phyloP scores from a whole-genome alignment of 92 coral and sea anemone species.

The Metridium senile region DNA sequence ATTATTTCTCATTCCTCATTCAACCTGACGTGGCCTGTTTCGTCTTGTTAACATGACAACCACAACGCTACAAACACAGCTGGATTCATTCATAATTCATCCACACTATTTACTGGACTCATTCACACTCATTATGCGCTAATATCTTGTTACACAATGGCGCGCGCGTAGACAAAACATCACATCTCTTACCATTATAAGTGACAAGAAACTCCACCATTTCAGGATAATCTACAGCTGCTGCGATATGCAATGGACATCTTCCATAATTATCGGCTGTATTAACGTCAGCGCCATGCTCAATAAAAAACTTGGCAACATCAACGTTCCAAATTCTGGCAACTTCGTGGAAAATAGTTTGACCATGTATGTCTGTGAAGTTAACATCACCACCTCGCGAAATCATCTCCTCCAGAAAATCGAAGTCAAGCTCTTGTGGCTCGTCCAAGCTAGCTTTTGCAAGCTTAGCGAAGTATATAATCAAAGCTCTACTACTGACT shows the following conservation, averaged over 20 bases:
- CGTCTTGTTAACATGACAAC: too few relatives aligned
- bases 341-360: conserved; percentile 91
- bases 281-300: conserved; percentile 91
- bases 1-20: too few relatives aligned
- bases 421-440: conserved; percentile 85
- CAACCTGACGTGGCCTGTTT: too few relatives aligned
- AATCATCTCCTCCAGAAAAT: conserved; percentile 70
- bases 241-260: conserved; percentile 91
- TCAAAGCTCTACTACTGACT: conserved; percentile 81
- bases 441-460: conserved; percentile 71
- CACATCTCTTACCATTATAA: conserved; percentile 78
- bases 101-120: too few relatives aligned
- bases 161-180: too few relatives aligned
- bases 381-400: conserved; percentile 89
- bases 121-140: not conserved
- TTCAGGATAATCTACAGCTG: conserved; percentile 97
- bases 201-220: conserved; percentile 85
- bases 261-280: conserved; percentile 81
- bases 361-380: conserved; percentile 90
- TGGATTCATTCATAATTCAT: too few relatives aligned
- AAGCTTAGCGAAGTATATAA: conserved; percentile 92
- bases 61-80: too few relatives aligned
- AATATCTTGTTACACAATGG: too few relatives aligned
- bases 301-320: conserved; percentile 86
- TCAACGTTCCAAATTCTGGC: conserved; percentile 97